Evolutionary conservation across 2,113 vertebrate species (phyloP), one percentile per base, ranked within the genome.

Genomic region (Limnothrissa miodon): DNA sequence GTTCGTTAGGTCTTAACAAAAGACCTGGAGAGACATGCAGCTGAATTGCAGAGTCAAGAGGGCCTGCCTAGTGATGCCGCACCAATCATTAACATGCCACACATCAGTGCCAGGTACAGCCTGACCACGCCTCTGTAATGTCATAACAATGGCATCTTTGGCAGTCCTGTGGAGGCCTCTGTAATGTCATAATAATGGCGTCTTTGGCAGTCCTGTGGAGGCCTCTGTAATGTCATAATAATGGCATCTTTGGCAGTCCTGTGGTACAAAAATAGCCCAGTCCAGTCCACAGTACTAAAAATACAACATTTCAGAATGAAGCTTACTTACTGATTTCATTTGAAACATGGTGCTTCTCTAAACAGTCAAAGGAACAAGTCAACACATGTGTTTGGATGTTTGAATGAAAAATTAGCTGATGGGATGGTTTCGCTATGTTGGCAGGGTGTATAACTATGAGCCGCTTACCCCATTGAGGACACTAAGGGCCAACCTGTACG

Each of bases 371-470:
- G 29, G 29, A 66, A 17, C 66, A 36, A 4, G 13, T 33, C 66
- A 74, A 74, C 29, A 36, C 29, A 36, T 36, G 6, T 42, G 2
- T 6, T 42, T 42, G 42, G 6, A 42, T 4, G 42, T 42, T 74
- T 36, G 7, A 81, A 59, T 78, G 74, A 4, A 87, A n/a, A 46
- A 78, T 42, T 74, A 79, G 17, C 6, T 74, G 10, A 74, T 29
- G 36, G 25, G 29, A 39, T 17, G 13, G 15, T 74, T 39, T 74
- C 29, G 25, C 44, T 21, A 4, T 78, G 33, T 82, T 80, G 82
- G 23, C 87, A 99, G 98, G 88, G 87, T 99, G 2, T 99, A 97
- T 88, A 99, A 99, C 93, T 99, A 97, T 0, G 97, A 99, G 7
- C 96, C 97, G 0, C 62, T 97, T 62, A 99, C 95, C 33, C 95